A percentile compares a stretch with the other conserved stretches of the same genome.
Conservation (phyloP, 2,797 vertebrate species). For the Sebastes itinus region DNA sequence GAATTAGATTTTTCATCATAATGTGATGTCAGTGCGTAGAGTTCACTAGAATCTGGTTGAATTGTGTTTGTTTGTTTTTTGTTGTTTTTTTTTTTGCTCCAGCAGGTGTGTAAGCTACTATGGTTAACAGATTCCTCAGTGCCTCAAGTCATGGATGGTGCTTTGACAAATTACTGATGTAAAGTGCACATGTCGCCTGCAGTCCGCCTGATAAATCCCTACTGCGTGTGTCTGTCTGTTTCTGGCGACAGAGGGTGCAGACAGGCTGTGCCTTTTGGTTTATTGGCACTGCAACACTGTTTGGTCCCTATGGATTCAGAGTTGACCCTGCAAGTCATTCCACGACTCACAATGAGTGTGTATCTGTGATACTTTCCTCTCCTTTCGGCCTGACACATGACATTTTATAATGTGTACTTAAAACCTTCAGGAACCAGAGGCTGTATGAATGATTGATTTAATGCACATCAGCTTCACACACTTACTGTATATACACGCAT, state of each 20-base stretch:
- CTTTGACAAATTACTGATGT: conserved; percentile 30
- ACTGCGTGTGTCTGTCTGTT: conserved; percentile 5
- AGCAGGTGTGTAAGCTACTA: conserved; percentile 31
- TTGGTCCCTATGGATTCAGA: background rate
- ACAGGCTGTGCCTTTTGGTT: background rate
- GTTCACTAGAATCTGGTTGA: background rate
- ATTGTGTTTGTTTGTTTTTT: background rate
- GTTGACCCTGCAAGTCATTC: background rate
- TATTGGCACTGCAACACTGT: conserved; percentile 6
- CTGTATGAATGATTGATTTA: background rate
- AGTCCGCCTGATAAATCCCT: conserved; percentile 1
- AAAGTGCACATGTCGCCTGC: conserved; percentile 38
- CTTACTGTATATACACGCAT: background rate
- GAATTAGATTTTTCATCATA: background rate
- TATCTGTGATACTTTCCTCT: background rate
- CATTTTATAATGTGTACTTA: background rate
- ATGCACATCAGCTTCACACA: background rate
- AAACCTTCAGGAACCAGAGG: background rate
- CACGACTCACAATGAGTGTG: background rate
- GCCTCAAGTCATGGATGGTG: conserved; percentile 10
- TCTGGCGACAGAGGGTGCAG: conserved; percentile 1
- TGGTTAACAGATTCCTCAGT: background rate
- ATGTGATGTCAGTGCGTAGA: background rate
- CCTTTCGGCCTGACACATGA: background rate
- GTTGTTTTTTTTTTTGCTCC: background rate